A percentile compares a stretch with the other conserved stretches of the same genome.
These are phyloP conservation scores for Nasonovia ribisnigri DNA, from an alignment of 2,888 invertebrate genomes.

Conservation along the genomic window DNA sequence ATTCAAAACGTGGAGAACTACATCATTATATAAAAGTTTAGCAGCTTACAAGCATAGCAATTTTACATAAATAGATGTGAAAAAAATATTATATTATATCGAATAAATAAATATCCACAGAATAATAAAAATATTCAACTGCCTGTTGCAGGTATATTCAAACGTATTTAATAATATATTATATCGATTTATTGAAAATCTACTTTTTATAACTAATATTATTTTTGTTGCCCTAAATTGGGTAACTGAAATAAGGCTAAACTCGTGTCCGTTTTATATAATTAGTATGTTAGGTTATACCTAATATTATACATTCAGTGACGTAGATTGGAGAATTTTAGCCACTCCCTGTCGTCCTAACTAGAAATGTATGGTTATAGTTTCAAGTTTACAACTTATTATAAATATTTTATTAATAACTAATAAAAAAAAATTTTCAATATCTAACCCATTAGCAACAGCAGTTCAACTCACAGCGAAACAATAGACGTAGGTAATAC, in stretches of 20 bases:
- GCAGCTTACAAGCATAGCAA: neutral
- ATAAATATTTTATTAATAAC: too few species aligned
- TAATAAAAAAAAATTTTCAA: too few species aligned
- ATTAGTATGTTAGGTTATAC: too few species aligned
- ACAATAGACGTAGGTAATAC: too few species aligned
- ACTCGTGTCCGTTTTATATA: neutral
- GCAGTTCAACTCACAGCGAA: too few species aligned
- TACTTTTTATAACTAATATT: neutral
- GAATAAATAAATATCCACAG: neutral
- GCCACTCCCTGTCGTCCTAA: too few species aligned
- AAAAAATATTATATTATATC: neutral
- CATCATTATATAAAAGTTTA: conserved; percentile 35
- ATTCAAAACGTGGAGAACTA: conserved; percentile 24
- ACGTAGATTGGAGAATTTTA: neutral
- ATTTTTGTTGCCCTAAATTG: neutral
- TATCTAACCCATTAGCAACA: too few species aligned
- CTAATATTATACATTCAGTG: neutral
- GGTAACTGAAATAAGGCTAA: neutral
- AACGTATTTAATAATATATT: neutral
- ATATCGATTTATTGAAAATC: neutral
- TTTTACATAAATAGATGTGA: neutral
- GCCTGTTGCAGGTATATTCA: neutral
- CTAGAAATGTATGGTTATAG: too few species aligned
- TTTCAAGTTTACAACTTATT: neutral
- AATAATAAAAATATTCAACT: neutral